Evolutionary conservation across 2,888 invertebrate genomes (phyloP), one percentile per base, ranked within the genome.

Genomic region (Empis stercorea): DNA sequence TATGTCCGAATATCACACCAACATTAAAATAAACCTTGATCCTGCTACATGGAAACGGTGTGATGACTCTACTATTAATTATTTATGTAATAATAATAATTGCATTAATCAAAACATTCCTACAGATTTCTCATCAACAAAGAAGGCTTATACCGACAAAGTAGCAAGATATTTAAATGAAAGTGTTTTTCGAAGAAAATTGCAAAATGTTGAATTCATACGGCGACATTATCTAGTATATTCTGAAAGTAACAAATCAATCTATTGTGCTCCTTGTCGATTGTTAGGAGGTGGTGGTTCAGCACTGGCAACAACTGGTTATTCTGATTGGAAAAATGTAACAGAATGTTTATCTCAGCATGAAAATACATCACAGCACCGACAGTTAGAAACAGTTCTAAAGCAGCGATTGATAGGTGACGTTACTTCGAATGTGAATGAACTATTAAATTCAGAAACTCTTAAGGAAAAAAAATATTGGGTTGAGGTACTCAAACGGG

Each of bases 1-100:
- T 30, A 15, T 15, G 15, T 37, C n/a, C 32, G 4, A 34, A 34
- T 5, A 34, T 34, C 34, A 38, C 17, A 38, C 38, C 10, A 17
- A 17, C 17, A 38, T 38, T 38, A 2, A 38, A 38, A 38, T 38
- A 38, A 38, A 38, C 38, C 38, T 38, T 38, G 38, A 38, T 38
- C 38, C 38, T 38, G 38, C 38, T 38, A 38, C 38, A 38, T 38
- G 38, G 38, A 38, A 38, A 38, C 38, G 38, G 13, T 38, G 38
- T 38, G 38, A 38, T 38, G 11, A 38, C 38, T 38, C 38, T 38
- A 38, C 38, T 17, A 38, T 38, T 38, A 38, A 5, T 20, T 38
- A 38, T 38, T 16, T 38, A 38, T 38, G 38, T 38, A 38, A 17
- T 38, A 38, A 17, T 11, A 38, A 38, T 38, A 38, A 38, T 38